Conservation (phyloP, 2,888 invertebrate genomes). For the Apamea monoglypha region DNA sequence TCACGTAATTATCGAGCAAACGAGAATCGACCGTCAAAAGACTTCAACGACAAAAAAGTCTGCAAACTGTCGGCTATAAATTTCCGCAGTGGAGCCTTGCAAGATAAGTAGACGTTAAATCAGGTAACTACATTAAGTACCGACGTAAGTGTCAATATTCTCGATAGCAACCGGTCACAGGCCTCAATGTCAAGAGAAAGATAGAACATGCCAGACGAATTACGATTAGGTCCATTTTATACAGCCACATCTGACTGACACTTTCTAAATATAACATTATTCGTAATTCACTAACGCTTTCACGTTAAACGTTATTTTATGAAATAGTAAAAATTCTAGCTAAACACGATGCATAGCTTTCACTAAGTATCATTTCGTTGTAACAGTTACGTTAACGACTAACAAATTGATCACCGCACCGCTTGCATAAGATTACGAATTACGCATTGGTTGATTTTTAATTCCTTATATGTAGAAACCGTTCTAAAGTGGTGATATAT, state of each 20-base stretch:
- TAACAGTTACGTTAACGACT: conserved; percentile 83
- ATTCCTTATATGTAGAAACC: conserved; percentile 57
- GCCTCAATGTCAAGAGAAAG: conserved; percentile 88
- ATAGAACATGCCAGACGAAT: conserved; percentile 79
- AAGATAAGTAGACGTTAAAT: conserved; percentile 58
- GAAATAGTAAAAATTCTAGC: conserved; percentile 52
- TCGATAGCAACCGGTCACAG: conserved; percentile 79
- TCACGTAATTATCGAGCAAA: conserved; percentile 29
- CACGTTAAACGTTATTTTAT: conserved; percentile 59
- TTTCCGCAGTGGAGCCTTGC: conserved; percentile 51
- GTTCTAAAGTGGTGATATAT: conserved; percentile 39
- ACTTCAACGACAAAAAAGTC: conserved; percentile 48
- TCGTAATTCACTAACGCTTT: conserved; percentile 49
- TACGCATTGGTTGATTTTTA: conserved; percentile 69
- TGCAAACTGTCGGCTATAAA: conserved; percentile 43
- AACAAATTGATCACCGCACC: conserved; percentile 77
- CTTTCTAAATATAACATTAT: conserved; percentile 63
- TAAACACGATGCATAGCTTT: conserved; percentile 79
- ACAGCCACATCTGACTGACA: conserved; percentile 46
- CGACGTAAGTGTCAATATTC: conserved; percentile 80
- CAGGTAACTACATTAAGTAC: conserved; percentile 59
- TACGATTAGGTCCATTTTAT: conserved; percentile 72
- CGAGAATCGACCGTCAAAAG: conserved; percentile 43
- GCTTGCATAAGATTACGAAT: conserved; percentile 85
- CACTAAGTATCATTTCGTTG: conserved; percentile 79